These are phyloP conservation scores for Minunthozetes semirufus DNA, from an alignment of 2,888 invertebrate species.

Conservation along the genomic window DNA sequence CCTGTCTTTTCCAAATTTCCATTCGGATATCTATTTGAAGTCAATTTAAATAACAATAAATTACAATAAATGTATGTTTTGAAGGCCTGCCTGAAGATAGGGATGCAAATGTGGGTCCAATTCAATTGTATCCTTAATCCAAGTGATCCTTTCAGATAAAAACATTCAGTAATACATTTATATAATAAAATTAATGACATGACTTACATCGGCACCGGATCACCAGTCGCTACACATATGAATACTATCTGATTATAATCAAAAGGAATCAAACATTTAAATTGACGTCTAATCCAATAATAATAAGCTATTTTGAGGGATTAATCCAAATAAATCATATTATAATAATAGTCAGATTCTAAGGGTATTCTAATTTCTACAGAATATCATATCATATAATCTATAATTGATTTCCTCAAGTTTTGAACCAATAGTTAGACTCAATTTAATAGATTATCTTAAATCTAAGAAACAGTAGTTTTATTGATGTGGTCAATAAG, in stretches of 20 bases:
- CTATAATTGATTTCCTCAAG: too few relatives aligned
- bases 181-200: background rate
- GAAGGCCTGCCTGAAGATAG: constrained; percentile 66
- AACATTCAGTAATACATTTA: background rate
- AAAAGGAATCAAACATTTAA: background rate
- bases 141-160: constrained; percentile 63
- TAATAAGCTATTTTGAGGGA: too few relatives aligned
- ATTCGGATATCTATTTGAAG: constrained; percentile 54
- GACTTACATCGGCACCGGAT: constrained; percentile 61
- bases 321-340: too few relatives aligned
- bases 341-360: too few relatives aligned
- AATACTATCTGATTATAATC: constrained; percentile 51
- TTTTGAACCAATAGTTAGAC: too few relatives aligned
- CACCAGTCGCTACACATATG: constrained; percentile 80
- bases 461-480: too few relatives aligned
- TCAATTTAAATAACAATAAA: background rate
- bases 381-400: too few relatives aligned
- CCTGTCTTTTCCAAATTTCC: constrained; percentile 70
- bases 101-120: constrained; percentile 68
- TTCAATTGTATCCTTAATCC: constrained; percentile 92
- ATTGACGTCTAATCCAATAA: background rate
- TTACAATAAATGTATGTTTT: too few relatives aligned
- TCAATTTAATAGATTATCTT: too few relatives aligned
- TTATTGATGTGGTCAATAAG: too few relatives aligned
- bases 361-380: too few relatives aligned